phyloP scores from a whole-genome alignment of 1,140 invertebrate genomes.

The Calephelis virginiensis region DNA sequence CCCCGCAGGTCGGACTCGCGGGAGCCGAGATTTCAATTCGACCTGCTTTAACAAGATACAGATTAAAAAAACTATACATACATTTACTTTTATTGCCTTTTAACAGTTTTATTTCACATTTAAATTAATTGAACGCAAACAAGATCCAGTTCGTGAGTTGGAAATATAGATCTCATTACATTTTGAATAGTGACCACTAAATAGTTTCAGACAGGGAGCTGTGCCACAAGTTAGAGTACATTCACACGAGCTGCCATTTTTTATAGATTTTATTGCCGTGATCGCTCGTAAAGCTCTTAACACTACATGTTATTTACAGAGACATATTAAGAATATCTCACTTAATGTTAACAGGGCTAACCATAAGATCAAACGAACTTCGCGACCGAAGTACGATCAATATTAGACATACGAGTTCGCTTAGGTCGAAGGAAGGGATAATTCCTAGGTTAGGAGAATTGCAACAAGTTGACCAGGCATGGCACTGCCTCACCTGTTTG shows the following conservation, averaged over 20 bases:
- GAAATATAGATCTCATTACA: slow-evolving; percentile 42
- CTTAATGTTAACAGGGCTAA: slow-evolving; percentile 4
- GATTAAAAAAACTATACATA: slow-evolving; percentile 61
- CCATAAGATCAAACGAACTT: too few relatives aligned
- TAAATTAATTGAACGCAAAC: slow-evolving; percentile 70
- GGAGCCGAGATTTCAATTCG: slow-evolving; percentile 37
- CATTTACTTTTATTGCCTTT: slow-evolving; percentile 56
- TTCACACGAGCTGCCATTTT: slow-evolving; percentile 41
- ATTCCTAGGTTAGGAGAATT: too few relatives aligned
- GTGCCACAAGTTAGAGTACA: slow-evolving; percentile 44
- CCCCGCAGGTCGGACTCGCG: slow-evolving; percentile 38
- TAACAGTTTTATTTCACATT: slow-evolving; percentile 59
- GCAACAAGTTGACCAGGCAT: too few relatives aligned
- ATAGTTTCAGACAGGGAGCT: slow-evolving; percentile 38
- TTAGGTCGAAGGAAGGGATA: too few relatives aligned
- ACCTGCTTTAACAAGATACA: slow-evolving; percentile 49
- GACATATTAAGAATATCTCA: not conserved
- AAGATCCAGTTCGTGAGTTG: slow-evolving; percentile 51
- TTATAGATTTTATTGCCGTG: slow-evolving; percentile 42
- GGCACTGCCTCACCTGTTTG: too few relatives aligned
- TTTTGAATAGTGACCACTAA: slow-evolving; percentile 46
- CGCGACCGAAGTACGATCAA: too few relatives aligned
- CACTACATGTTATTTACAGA: slow-evolving; percentile 17
- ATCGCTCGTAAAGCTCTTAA: slow-evolving; percentile 27
- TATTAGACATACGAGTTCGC: too few relatives aligned